Evolutionary conservation across 2,797 vertebrate genomes (phyloP).

Genomic region (Phalanger gymnotis): DNA sequence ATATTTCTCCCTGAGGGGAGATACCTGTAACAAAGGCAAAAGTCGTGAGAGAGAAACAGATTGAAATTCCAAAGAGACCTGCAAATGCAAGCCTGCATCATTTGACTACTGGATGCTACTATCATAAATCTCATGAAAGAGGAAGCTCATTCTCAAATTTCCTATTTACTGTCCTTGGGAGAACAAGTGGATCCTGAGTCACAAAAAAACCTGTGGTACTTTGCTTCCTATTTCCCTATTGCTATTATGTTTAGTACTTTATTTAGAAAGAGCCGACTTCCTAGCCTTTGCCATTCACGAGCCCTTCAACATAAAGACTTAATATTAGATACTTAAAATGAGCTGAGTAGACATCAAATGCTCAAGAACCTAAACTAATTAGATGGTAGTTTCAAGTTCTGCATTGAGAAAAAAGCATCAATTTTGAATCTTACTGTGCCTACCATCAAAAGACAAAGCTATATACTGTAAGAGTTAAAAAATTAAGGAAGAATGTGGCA

Average conservation of each 20-base stretch:
- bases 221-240: slow-evolving; percentile 69
- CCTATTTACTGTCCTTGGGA: slow-evolving; percentile 80
- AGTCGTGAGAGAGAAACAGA: neutral
- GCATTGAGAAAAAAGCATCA: slow-evolving; percentile 42
- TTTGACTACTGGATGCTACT: slow-evolving; percentile 69
- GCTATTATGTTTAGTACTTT: slow-evolving; percentile 78
- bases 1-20: neutral
- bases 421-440: slow-evolving; percentile 43
- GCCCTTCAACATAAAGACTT: slow-evolving; percentile 67
- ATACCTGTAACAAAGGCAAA: neutral
- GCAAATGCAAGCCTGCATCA: slow-evolving; percentile 44
- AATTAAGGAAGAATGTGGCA: slow-evolving; percentile 5
- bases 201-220: slow-evolving; percentile 44
- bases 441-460: slow-evolving; percentile 41
- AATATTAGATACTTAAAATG: slow-evolving; percentile 71
- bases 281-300: slow-evolving; percentile 74
- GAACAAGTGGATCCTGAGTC: slow-evolving; percentile 72
- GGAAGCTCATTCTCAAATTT: slow-evolving; percentile 81
- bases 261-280: slow-evolving; percentile 75
- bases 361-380: slow-evolving; percentile 55
- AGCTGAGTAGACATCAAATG: slow-evolving; percentile 66
- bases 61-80: slow-evolving; percentile 36
- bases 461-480: slow-evolving; percentile 10
- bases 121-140: slow-evolving; percentile 74
- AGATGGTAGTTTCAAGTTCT: slow-evolving; percentile 40